Conservation (phyloP, 1,140 invertebrate genomes). For the Hesperophylax magnus region DNA sequence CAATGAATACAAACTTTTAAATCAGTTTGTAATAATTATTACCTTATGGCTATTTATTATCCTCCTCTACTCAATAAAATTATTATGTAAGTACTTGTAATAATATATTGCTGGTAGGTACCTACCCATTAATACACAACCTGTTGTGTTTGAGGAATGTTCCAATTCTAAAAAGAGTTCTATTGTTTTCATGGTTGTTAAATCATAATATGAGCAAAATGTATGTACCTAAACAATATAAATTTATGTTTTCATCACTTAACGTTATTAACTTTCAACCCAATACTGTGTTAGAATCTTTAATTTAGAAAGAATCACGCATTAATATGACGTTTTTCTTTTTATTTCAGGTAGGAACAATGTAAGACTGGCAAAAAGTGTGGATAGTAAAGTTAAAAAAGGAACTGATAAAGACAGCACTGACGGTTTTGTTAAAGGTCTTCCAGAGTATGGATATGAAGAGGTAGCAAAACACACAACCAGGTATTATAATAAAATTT, state of each 20-base stretch:
- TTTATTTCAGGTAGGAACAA: conserved; percentile 38
- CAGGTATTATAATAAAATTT: conserved; percentile 4
- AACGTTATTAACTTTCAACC: not conserved
- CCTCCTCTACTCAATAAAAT: not conserved
- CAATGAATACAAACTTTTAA: too few species aligned
- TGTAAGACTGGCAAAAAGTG: not conserved
- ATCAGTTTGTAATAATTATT: not conserved
- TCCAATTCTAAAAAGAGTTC: too few species aligned
- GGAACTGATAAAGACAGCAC: conserved; percentile 12
- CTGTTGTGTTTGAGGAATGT: too few species aligned
- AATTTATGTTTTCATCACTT: not conserved
- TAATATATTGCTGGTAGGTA: not conserved
- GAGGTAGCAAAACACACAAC: conserved; percentile 49
- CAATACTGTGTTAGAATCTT: not conserved
- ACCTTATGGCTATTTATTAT: not conserved
- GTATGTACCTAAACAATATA: too few species aligned
- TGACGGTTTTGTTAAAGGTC: conserved; percentile 39
- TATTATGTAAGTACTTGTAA: not conserved
- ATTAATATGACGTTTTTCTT: not conserved
- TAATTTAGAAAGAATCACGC: not conserved
- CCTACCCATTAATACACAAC: not conserved
- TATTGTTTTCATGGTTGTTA: too few species aligned
- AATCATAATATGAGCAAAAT: too few species aligned
- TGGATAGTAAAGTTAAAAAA: not conserved
- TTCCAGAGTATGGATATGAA: conserved; percentile 48